Conservation (phyloP, 2,797 vertebrate species). For the Argentina silus region DNA sequence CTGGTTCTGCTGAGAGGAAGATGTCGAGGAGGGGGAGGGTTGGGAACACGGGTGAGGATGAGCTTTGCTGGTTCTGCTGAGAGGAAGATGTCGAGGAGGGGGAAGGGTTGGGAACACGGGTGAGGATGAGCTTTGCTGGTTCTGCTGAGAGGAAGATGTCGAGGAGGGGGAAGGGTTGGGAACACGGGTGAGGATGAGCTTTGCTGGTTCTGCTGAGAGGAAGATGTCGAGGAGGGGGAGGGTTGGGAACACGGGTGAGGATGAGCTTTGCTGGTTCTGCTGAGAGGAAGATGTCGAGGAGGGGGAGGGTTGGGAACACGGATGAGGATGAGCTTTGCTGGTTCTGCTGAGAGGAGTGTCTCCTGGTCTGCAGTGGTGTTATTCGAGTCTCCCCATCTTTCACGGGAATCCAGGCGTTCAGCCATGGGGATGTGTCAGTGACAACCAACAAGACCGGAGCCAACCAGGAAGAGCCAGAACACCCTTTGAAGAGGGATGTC, state of each 20-base stretch:
- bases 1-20: neutral
- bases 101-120: too few relatives aligned
- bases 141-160: neutral
- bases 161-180: neutral
- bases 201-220: neutral
- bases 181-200: too few relatives aligned
- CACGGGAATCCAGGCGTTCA: slow-evolving; percentile 3
- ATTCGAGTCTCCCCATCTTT: neutral
- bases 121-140: too few relatives aligned
- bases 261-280: too few relatives aligned
- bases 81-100: neutral
- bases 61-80: too few relatives aligned
- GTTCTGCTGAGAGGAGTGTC: too few relatives aligned
- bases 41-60: too few relatives aligned
- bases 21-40: neutral
- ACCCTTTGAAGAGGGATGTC: neutral
- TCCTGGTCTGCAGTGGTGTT: too few relatives aligned
- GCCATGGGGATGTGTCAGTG: neutral
- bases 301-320: neutral
- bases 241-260: too few relatives aligned
- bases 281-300: neutral
- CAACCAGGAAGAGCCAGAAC: slow-evolving; percentile 21
- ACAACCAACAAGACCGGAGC: slow-evolving; percentile 7
- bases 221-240: neutral
- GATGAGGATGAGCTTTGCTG: too few relatives aligned